Evolutionary conservation across 92 coral and sea anemone genomes (phyloP).

Genomic region (Metridium senile): DNA sequence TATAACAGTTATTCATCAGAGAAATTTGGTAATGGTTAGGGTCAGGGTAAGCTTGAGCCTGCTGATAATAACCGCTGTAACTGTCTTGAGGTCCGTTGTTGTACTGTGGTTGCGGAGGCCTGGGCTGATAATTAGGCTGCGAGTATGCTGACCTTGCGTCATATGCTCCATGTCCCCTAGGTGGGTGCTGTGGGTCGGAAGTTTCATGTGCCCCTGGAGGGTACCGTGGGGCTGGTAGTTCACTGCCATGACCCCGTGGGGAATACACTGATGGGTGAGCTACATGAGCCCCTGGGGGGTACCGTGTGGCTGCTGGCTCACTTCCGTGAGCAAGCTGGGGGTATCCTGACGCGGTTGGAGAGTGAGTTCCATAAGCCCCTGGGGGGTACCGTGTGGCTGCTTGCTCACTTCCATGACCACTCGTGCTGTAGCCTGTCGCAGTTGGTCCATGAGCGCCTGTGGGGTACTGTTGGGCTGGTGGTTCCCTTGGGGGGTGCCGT

Average conservation of each 20-base stretch:
- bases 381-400: background rate
- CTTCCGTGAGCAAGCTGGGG: too few relatives aligned
- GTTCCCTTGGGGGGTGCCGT: background rate
- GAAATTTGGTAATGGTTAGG: too few relatives aligned
- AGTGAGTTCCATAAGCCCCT: background rate
- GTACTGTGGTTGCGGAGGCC: background rate
- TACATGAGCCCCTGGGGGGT: background rate
- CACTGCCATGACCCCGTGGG: background rate
- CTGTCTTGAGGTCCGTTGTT: too few relatives aligned
- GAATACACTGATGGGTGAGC: background rate
- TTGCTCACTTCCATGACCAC: too few relatives aligned
- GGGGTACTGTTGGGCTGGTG: background rate
- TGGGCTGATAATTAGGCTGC: background rate
- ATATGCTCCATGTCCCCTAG: background rate
- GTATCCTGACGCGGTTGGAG: too few relatives aligned
- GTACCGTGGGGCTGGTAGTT: background rate
- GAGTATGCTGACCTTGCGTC: background rate
- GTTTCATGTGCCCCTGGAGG: background rate
- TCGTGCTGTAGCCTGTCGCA: too few relatives aligned
- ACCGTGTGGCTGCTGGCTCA: too few relatives aligned
- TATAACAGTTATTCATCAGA: background rate
- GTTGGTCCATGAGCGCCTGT: background rate
- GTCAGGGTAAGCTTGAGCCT: too few relatives aligned
- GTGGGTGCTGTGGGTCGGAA: background rate
- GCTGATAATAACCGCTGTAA: too few relatives aligned